These are phyloP conservation scores for Nebria ingens DNA, from an alignment of 1,140 invertebrate genomes.

Conservation along the genomic window DNA sequence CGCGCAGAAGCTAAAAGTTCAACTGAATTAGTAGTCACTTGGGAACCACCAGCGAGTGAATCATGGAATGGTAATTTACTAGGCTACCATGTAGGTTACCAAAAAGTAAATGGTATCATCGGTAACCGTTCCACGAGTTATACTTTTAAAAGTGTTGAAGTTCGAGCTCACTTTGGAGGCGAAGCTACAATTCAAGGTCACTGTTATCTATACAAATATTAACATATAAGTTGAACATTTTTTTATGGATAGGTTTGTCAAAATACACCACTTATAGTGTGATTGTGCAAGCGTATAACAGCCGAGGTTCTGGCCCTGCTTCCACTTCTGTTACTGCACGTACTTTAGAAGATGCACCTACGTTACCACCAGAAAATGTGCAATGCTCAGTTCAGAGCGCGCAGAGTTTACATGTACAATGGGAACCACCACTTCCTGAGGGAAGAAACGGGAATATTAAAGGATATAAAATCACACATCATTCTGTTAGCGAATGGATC, in stretches of 20 bases:
- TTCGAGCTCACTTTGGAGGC: constrained; percentile 51
- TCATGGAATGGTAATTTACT: constrained; percentile 85
- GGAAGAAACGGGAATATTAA: constrained; percentile 78
- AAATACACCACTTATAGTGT: constrained; percentile 84
- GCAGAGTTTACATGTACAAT: constrained; percentile 73
- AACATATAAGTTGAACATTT: background rate
- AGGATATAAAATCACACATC: constrained; percentile 78
- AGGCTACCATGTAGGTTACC: constrained; percentile 89
- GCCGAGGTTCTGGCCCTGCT: constrained; percentile 76
- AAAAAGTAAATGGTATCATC: constrained; percentile 44
- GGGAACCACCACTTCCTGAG: constrained; percentile 71
- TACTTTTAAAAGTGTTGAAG: constrained; percentile 62
- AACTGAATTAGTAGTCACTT: constrained; percentile 77
- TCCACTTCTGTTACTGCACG: constrained; percentile 70
- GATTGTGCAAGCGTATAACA: constrained; percentile 87
- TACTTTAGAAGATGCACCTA: constrained; percentile 67
- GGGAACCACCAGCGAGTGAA: constrained; percentile 79
- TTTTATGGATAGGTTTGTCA: constrained; percentile 39
- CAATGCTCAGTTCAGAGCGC: constrained; percentile 68
- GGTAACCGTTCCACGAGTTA: constrained; percentile 40
- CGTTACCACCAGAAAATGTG: constrained; percentile 65
- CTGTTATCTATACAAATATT: background rate
- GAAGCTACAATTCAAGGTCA: constrained; percentile 48
- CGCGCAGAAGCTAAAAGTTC: constrained; percentile 79
- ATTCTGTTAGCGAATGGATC: constrained; percentile 56